Conservation (phyloP, 2,113 vertebrate genomes). For the Boulengeromyrus knoepffleri region DNA sequence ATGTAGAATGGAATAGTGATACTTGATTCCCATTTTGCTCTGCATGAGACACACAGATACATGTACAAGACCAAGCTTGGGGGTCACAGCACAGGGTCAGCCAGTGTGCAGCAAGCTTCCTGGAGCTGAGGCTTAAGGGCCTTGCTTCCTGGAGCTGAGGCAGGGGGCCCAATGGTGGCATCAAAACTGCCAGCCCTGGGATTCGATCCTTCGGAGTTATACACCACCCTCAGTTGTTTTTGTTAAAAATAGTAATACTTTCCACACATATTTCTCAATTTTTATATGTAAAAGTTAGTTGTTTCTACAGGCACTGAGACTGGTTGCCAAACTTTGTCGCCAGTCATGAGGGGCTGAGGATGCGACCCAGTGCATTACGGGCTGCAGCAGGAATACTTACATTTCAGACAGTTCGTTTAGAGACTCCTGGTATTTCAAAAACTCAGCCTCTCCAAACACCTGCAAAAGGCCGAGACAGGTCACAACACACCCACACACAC, state of each 20-base stretch:
- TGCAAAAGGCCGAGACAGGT: constrained; percentile 35
- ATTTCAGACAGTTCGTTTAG: constrained; percentile 72
- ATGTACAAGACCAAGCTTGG: background rate
- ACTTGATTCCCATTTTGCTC: background rate
- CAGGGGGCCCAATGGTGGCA: background rate
- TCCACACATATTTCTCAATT: background rate
- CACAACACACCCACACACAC: background rate
- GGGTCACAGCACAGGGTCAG: background rate
- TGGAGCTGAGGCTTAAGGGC: background rate
- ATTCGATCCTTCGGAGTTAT: background rate
- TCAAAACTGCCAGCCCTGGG: background rate
- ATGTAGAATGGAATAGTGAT: background rate
- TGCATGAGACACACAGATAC: background rate
- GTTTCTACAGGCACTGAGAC: background rate
- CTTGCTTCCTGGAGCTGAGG: background rate
- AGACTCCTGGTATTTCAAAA: constrained; percentile 77
- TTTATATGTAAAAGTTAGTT: background rate
- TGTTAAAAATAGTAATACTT: background rate
- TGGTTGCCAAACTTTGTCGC: background rate
- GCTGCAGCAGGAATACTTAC: constrained; percentile 62
- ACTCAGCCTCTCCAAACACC: constrained; percentile 79
- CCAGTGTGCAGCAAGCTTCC: background rate
- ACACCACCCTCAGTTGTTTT: background rate
- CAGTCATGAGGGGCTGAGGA: background rate
- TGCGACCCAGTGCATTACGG: background rate